These are phyloP conservation scores for Vimba vimba DNA, from an alignment of 2,113 vertebrate species.

Conservation along the genomic window DNA sequence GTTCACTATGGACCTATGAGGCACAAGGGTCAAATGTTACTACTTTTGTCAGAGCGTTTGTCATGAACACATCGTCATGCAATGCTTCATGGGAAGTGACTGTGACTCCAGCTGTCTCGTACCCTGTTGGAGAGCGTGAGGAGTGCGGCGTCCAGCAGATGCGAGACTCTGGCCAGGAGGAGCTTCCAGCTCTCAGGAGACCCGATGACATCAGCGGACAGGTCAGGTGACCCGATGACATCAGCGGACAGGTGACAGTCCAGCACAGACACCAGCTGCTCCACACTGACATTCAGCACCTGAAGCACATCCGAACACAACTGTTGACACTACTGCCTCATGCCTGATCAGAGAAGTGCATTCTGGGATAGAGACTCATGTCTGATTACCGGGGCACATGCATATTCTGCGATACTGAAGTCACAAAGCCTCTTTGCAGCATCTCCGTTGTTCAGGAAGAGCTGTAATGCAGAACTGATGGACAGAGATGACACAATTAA, in stretches of 20 bases:
- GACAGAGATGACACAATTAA: conserved; percentile 6
- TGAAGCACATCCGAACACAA: conserved; percentile 8
- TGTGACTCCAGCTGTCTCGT: background rate
- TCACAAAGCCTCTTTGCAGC: conserved; percentile 52
- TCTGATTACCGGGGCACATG: conserved; percentile 68
- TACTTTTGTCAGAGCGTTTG: no score
- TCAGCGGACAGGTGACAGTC: conserved; percentile 28
- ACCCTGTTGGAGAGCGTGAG: conserved; percentile 59
- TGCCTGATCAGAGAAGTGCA: background rate
- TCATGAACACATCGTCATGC: no score
- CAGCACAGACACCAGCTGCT: conserved; percentile 51
- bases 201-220: no score
- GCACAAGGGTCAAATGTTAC: no score
- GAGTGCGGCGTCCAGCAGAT: conserved; percentile 47
- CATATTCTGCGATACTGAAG: conserved; percentile 62
- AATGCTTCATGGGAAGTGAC: no score
- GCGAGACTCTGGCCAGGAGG: conserved; percentile 47
- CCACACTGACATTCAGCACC: conserved; percentile 40
- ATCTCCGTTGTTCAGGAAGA: background rate
- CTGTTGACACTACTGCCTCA: background rate
- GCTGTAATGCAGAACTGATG: background rate
- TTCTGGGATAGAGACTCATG: background rate
- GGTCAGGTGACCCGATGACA: background rate
- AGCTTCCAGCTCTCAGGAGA: conserved; percentile 53
- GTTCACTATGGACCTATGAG: no score